Base-by-base conservation (phyloP, 2,888 invertebrate genomes). In the Podabrus alpinus region DNA sequence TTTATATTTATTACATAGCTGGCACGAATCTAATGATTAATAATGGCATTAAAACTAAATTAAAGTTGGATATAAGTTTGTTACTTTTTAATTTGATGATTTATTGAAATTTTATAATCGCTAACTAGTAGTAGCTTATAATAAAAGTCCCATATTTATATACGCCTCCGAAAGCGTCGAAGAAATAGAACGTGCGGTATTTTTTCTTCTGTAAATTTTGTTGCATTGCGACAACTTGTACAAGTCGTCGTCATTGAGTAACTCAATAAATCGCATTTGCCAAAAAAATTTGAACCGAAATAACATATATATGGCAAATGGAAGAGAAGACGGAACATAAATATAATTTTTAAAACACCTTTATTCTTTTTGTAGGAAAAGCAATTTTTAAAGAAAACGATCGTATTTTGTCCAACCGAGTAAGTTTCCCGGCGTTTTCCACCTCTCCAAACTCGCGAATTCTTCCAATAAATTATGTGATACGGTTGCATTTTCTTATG, bases 401-500 rank as follows among this genome's bases (percentile, higher is more conserved):
- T 81, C 84, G 82, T 84, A 84, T 83, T 83, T 85, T 82, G 80
- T 74, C 72, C 78, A 79, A 79, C 79, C 78, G 66, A 80, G 72
- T 80, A 81, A 83, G 79, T 82, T 84, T 83, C 81, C 77, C 80
- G 76, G 76, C 81, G 80, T 80, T 81, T 81, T 78, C 80, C 77
- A 81, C 80, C 80, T 81, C 80, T 80, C 80, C 79, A 80, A 81
- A 80, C 81, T 83, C 81, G 83, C 84, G 82, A 83, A 84, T 84
- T 84, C 82, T 78, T 79, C 79, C 78, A 80, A 82, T 85, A 85
- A 85, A 85, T 85, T 81, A 81, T 79, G 78, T 78, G 79, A 80
- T 82, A 82, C 80, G 81, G 81, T 82, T 83, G 84, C 84, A 85
- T 84, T 85, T 85, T 84, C 85, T 83, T 83, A 82, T 83, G 75